These are phyloP conservation scores for Pangasius djambal DNA, from an alignment of 2,797 vertebrate genomes.

Conservation along the genomic window DNA sequence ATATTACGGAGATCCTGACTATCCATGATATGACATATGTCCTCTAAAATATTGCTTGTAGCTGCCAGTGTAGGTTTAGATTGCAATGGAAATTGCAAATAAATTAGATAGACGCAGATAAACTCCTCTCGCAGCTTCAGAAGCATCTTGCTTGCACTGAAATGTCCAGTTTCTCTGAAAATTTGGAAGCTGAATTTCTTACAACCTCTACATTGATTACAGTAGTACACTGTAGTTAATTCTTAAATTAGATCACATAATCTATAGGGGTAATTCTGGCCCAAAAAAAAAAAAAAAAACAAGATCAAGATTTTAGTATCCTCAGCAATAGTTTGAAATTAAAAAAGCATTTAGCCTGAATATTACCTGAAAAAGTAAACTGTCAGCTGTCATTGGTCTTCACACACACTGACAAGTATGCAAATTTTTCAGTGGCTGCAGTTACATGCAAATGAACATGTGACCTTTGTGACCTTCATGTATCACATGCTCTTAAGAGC, in stretches of 20 bases:
- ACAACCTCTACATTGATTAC: background rate
- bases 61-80: background rate
- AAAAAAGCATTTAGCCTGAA: background rate
- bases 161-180: background rate
- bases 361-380: constrained; percentile 1
- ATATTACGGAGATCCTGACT: background rate
- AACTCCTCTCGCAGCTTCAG: background rate
- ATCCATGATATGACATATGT: background rate
- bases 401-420: constrained; percentile 4
- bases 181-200: background rate
- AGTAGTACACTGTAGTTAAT: background rate
- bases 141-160: background rate
- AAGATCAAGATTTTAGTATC: background rate
- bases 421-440: constrained; percentile 17
- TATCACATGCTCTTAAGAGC: background rate
- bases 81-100: background rate
- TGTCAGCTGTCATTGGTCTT: constrained; percentile 9
- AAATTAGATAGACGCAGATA: background rate
- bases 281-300: background rate
- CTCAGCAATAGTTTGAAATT: background rate
- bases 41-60: background rate
- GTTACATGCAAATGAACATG: constrained; percentile 38
- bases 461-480: constrained; percentile 33
- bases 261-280: background rate
- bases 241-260: background rate